phyloP scores from a whole-genome alignment of 2,113 vertebrate species.

The Chinchilla lanigera region DNA sequence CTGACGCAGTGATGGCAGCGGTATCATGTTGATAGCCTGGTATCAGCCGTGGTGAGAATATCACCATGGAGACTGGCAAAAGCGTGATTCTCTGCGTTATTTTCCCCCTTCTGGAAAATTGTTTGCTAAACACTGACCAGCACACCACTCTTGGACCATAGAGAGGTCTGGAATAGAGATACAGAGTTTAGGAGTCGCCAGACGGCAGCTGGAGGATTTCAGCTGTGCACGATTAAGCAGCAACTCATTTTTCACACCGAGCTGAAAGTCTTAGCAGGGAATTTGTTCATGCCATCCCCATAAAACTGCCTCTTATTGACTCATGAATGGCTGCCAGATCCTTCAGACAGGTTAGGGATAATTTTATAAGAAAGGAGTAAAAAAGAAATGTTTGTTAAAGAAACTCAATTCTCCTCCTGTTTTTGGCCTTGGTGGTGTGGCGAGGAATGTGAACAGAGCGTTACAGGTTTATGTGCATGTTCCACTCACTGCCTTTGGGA shows the following conservation, averaged over 20 bases:
- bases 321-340: slow-evolving; percentile 47
- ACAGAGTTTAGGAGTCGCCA: not conserved
- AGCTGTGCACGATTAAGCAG: not conserved
- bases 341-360: not conserved
- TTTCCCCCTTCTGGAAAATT: not conserved
- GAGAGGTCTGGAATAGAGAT: not conserved
- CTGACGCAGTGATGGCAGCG: not conserved
- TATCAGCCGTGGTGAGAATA: not conserved
- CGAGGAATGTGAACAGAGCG: not conserved
- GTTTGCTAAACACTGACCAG: not conserved
- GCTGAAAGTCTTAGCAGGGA: not conserved
- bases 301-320: slow-evolving; percentile 49
- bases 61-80: not conserved
- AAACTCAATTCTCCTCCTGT: slow-evolving; percentile 51
- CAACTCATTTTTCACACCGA: not conserved
- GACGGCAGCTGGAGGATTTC: not conserved
- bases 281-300: not conserved
- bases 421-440: not conserved
- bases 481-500: slow-evolving; percentile 7
- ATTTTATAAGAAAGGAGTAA: slow-evolving; percentile 56
- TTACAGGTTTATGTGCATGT: not conserved
- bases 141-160: not conserved
- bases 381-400: slow-evolving; percentile 57
- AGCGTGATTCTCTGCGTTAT: too few species aligned
- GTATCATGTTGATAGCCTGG: not conserved